Percentiles rank a stretch among this genome's conserved stretches.
phyloP scores from a whole-genome alignment of 2,888 invertebrate genomes.

The Strigamia maritima region DNA sequence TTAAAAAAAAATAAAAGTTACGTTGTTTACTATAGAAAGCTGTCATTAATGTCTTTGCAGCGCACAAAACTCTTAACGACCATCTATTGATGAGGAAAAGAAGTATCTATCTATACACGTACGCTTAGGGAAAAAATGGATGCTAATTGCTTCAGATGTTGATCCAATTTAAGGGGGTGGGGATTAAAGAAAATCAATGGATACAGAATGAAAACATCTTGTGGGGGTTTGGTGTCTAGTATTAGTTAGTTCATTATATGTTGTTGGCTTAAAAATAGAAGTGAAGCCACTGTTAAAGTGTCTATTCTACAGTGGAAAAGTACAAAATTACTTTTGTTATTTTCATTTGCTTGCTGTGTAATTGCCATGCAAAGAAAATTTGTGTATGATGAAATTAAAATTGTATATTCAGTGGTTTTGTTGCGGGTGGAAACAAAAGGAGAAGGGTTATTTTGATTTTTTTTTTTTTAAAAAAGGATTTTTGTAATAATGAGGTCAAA shows the following conservation, averaged over 20 bases:
- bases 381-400: neutral
- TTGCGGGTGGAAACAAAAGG: too few species aligned
- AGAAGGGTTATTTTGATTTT: too few species aligned
- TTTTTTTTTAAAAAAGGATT: too few species aligned
- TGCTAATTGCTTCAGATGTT: neutral
- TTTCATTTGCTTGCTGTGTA: too few species aligned
- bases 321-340: neutral
- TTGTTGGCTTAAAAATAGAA: neutral
- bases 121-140: neutral
- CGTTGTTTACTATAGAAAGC: neutral
- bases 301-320: neutral
- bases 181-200: neutral
- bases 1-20: neutral
- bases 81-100: constrained; percentile 11
- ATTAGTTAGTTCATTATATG: neutral
- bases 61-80: constrained; percentile 24
- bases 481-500: too few species aligned
- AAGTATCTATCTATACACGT: neutral
- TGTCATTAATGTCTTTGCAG: neutral
- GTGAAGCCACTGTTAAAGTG: too few species aligned
- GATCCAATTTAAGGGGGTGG: neutral
- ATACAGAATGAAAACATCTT: neutral
- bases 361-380: too few species aligned
- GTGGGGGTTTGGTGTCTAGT: neutral
- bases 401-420: neutral